Percentiles rank a stretch among this genome's conserved stretches.
Conservation (phyloP, 1,140 invertebrate species). For the Hyles vespertilio region DNA sequence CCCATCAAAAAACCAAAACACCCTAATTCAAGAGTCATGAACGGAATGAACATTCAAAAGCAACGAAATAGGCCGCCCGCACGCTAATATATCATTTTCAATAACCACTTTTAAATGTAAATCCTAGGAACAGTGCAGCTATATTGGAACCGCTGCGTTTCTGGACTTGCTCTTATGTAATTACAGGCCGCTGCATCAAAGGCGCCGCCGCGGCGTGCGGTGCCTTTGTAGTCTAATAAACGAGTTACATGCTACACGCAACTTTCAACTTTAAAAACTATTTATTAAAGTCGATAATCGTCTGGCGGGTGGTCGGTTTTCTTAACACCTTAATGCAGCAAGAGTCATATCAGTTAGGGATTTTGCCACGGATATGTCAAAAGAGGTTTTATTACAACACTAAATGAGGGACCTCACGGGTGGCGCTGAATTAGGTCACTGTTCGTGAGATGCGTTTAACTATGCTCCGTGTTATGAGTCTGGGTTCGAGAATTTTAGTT, state of each 20-base stretch:
- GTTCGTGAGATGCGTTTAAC: not conserved
- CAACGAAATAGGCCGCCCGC: too few species aligned
- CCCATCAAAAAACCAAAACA: too few species aligned
- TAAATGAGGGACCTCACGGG: slow-evolving; percentile 61
- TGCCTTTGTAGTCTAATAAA: slow-evolving; percentile 68
- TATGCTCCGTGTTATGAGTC: not conserved
- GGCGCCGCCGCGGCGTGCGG: slow-evolving; percentile 57
- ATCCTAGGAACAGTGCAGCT: slow-evolving; percentile 7
- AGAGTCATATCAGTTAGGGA: slow-evolving; percentile 69
- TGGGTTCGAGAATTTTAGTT: too few species aligned
- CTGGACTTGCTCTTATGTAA: slow-evolving; percentile 10
- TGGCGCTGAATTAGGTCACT: slow-evolving; percentile 49
- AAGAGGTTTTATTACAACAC: slow-evolving; percentile 64
- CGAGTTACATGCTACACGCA: slow-evolving; percentile 19
- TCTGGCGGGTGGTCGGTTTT: slow-evolving; percentile 18
- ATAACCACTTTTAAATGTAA: slow-evolving; percentile 8
- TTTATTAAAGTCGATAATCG: slow-evolving; percentile 16
- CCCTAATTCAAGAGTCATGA: too few species aligned
- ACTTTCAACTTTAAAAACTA: slow-evolving; percentile 26
- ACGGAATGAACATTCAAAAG: too few species aligned
- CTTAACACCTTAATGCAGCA: slow-evolving; percentile 67
- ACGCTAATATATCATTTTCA: slow-evolving; percentile 5
- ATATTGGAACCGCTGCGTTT: not conserved
- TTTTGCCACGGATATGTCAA: slow-evolving; percentile 73
- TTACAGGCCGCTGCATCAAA: slow-evolving; percentile 38